Conservation (phyloP, 2,113 vertebrate genomes). For the Sceloporus tristichus region DNA sequence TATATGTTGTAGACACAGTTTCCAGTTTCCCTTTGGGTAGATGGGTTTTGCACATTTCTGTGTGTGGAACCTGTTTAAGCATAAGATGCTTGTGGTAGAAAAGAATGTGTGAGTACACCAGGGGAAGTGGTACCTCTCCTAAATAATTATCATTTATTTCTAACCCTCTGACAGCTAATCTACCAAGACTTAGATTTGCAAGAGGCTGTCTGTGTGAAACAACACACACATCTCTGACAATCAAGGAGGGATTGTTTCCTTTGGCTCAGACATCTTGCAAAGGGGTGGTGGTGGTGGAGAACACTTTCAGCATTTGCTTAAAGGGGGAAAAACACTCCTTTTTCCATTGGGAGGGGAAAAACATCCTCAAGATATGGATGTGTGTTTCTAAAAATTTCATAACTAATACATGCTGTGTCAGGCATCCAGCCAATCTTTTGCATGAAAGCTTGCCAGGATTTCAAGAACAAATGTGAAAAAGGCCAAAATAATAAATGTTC, state of each 20-base stretch:
- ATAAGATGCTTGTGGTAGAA: background rate
- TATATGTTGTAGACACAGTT: background rate
- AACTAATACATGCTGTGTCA: constrained; percentile 55
- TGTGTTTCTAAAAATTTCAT: constrained; percentile 60
- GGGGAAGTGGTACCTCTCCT: background rate
- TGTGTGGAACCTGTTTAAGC: background rate
- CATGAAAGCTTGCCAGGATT: constrained; percentile 22
- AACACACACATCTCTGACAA: constrained; percentile 51
- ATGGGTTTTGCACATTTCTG: background rate
- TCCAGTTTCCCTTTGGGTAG: background rate
- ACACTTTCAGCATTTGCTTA: constrained; percentile 31
- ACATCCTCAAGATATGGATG: constrained; percentile 60
- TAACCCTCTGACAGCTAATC: constrained; percentile 31
- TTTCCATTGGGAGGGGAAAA: constrained; percentile 45
- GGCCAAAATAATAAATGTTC: constrained; percentile 23
- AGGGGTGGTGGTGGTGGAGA: too few species aligned
- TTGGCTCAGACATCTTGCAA: constrained; percentile 43
- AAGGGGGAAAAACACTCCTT: constrained; percentile 40
- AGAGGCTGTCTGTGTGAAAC: constrained; percentile 46
- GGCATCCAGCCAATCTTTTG: constrained; percentile 63
- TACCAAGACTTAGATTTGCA: constrained; percentile 47
- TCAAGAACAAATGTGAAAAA: constrained; percentile 47
- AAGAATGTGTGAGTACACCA: background rate
- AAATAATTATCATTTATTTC: background rate
- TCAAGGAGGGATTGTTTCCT: constrained; percentile 55